These are phyloP conservation scores for Dreissena rostriformis DNA, from an alignment of 1,140 invertebrate genomes.

Conservation along the genomic window DNA sequence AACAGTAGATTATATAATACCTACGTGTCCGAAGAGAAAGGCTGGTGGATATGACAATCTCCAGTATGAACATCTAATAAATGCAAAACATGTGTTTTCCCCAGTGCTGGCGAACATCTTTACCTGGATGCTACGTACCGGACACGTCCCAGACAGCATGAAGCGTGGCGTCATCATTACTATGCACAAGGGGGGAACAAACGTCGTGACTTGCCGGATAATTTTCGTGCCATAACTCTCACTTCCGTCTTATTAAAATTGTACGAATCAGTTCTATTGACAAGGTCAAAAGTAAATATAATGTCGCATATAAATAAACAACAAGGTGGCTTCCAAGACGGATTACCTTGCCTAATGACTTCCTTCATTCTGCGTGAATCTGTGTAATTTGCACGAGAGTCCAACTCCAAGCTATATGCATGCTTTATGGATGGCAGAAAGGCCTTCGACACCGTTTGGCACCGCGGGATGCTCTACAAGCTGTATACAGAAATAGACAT, in stretches of 20 bases:
- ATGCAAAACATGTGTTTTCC: neutral
- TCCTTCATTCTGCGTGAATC: constrained; percentile 8
- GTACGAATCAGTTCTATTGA: constrained; percentile 5
- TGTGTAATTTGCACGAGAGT: neutral
- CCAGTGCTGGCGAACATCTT: neutral
- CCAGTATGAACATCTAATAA: constrained; percentile 24
- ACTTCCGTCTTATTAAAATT: constrained; percentile 1
- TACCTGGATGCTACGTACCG: constrained; percentile 1
- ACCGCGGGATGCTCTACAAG: constrained; percentile 18
- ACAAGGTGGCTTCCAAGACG: constrained; percentile 15
- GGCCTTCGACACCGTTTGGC: constrained; percentile 26
- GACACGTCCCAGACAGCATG: constrained; percentile 9
- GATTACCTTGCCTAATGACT: constrained; percentile 1
- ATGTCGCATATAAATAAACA: neutral
- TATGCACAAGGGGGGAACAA: constrained; percentile 28
- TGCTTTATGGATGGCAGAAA: constrained; percentile 23
- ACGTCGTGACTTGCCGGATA: constrained; percentile 11
- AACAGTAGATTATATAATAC: neutral
- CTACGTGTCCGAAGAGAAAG: constrained; percentile 8
- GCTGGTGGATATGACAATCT: constrained; percentile 9
- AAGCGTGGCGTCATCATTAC: constrained; percentile 24
- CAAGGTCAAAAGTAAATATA: constrained; percentile 1
- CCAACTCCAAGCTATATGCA: constrained; percentile 5
- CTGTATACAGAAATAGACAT: neutral
- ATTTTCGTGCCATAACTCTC: constrained; percentile 8